phyloP scores from a whole-genome alignment of 2,113 vertebrate species.

The Sarotherodon lohbergeri region DNA sequence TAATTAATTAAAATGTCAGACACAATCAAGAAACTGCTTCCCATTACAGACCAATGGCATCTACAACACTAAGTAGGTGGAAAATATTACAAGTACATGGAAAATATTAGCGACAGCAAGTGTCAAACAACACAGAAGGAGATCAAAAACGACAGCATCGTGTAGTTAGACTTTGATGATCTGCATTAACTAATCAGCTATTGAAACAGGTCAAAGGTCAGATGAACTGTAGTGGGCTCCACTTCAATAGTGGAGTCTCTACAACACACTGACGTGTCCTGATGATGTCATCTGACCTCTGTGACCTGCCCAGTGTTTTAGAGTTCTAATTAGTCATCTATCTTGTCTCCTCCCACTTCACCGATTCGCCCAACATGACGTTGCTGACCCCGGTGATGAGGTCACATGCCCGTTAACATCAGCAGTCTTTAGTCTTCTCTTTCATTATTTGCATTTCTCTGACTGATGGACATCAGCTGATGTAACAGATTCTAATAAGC shows the following conservation, averaged over 20 bases:
- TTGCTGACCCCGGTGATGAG: conserved; percentile 1
- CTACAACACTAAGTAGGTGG: neutral
- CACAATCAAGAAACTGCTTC: neutral
- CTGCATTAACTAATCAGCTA: conserved; percentile 28
- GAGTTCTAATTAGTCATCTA: conserved; percentile 62
- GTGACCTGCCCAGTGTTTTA: conserved; percentile 55
- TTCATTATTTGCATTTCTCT: neutral
- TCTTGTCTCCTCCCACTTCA: conserved; percentile 44
- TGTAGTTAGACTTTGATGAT: neutral
- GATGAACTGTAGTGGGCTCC: neutral
- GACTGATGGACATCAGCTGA: neutral
- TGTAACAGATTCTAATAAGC: neutral
- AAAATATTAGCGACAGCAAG: neutral
- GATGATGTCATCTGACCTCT: conserved; percentile 57
- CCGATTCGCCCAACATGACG: conserved; percentile 39
- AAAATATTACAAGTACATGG: neutral
- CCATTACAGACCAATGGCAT: neutral
- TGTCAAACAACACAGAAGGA: neutral
- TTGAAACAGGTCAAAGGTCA: conserved; percentile 44
- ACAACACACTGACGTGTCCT: conserved; percentile 20
- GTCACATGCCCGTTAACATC: conserved; percentile 45
- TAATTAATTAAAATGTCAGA: neutral
- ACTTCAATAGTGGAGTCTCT: conserved; percentile 3
- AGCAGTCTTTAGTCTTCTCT: neutral
- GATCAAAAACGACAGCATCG: neutral